These are phyloP conservation scores for Lateolabrax maculatus DNA, from an alignment of 2,797 vertebrate genomes.

Conservation along the genomic window DNA sequence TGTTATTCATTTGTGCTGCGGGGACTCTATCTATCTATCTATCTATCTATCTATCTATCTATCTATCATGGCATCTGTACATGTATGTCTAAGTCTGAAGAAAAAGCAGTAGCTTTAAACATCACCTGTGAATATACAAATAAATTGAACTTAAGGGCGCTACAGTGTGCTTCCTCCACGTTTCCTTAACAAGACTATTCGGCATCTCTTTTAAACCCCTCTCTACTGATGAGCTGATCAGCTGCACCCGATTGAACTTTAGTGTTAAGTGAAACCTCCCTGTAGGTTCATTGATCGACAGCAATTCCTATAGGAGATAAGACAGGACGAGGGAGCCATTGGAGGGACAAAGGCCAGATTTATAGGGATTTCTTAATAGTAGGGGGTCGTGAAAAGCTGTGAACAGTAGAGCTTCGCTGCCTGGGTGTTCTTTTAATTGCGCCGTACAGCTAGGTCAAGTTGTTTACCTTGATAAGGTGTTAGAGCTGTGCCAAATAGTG, in stretches of 20 bases:
- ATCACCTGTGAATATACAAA: too few species aligned
- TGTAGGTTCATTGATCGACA: not conserved
- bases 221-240: constrained; percentile 10
- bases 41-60: too few species aligned
- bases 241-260: constrained; percentile 7
- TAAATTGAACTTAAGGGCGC: too few species aligned
- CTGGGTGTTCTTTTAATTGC: not conserved
- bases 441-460: not conserved
- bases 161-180: too few species aligned
- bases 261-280: constrained; percentile 20
- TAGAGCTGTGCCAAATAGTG: not conserved
- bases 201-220: not conserved
- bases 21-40: too few species aligned
- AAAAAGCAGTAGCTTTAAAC: too few species aligned
- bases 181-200: too few species aligned
- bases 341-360: not conserved
- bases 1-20: too few species aligned
- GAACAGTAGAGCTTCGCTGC: not conserved
- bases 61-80: too few species aligned
- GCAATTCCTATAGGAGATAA: not conserved
- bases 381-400: too few species aligned
- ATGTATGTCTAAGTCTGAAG: too few species aligned
- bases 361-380: not conserved
- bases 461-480: not conserved
- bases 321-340: not conserved